A percentile compares a stretch with the other conserved stretches of the same genome.
These are phyloP conservation scores for Micropoecilia bifurca DNA, from an alignment of 2,797 vertebrate species.

Conservation along the genomic window DNA sequence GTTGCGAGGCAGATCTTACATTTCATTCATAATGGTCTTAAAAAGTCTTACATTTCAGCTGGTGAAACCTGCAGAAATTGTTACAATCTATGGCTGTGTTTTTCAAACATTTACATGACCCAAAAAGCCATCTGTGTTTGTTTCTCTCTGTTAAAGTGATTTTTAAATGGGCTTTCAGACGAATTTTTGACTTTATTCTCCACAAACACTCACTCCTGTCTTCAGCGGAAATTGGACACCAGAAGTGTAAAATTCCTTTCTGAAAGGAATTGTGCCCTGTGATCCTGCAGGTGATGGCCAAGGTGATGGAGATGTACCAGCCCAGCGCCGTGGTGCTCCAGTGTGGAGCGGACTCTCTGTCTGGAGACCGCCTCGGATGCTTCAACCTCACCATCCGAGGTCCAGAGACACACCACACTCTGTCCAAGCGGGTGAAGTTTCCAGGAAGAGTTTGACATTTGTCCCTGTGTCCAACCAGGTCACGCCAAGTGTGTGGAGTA, in stretches of 20 bases:
- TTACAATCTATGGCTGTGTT: not conserved
- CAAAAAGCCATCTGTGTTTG: not conserved
- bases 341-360: conserved; percentile 97
- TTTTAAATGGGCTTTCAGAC: not conserved
- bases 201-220: not conserved
- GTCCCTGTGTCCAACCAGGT: conserved; percentile 73
- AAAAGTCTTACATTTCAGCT: too few relatives aligned
- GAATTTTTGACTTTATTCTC: not conserved
- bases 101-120: not conserved
- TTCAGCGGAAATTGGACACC: not conserved
- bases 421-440: not conserved
- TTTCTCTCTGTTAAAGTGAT: not conserved
- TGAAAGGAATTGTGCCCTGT: not conserved
- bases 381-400: conserved; percentile 99
- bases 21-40: too few relatives aligned
- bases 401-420: conserved; percentile 44
- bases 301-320: conserved; percentile 99
- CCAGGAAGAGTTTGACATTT: not conserved
- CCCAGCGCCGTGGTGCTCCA: conserved; percentile 96
- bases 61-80: too few relatives aligned
- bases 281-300: conserved; percentile 89
- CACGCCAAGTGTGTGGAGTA: conserved; percentile 98
- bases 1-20: too few relatives aligned
- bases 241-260: not conserved
- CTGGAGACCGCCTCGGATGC: conserved; percentile 95